phyloP scores from a whole-genome alignment of 2,113 vertebrate species.

The Globicephala melas region DNA sequence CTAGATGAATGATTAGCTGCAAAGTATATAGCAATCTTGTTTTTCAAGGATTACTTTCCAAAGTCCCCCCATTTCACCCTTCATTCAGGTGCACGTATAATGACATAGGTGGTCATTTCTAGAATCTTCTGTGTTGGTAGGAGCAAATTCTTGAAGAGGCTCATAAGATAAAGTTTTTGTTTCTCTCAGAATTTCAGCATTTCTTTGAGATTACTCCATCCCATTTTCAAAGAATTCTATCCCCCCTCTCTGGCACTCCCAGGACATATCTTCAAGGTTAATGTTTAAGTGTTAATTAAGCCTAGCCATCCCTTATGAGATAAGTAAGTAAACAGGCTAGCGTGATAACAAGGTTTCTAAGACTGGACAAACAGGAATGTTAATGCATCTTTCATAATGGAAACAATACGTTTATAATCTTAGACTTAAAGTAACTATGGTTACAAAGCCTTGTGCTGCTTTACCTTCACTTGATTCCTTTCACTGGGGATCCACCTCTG shows the following conservation, averaged over 20 bases:
- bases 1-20: neutral
- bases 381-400: slow-evolving; percentile 58
- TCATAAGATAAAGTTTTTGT: neutral
- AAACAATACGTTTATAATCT: slow-evolving; percentile 60
- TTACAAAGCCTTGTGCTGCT: slow-evolving; percentile 49
- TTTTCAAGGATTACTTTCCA: neutral
- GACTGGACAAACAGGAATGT: slow-evolving; percentile 72
- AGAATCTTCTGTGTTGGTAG: neutral
- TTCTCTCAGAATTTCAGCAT: neutral
- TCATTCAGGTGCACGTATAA: neutral
- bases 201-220: neutral
- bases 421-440: slow-evolving; percentile 67
- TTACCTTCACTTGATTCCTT: slow-evolving; percentile 55
- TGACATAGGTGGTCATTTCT: neutral
- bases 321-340: slow-evolving; percentile 62
- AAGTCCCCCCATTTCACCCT: neutral
- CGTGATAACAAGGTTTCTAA: neutral
- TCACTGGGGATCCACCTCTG: slow-evolving; percentile 62
- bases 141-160: neutral
- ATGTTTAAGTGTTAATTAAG: slow-evolving; percentile 77
- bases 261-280: slow-evolving; percentile 61
- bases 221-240: neutral
- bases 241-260: neutral
- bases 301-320: slow-evolving; percentile 64
- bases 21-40: neutral